Conservation (phyloP, 2,797 vertebrate genomes). For the Scleropages formosus region DNA sequence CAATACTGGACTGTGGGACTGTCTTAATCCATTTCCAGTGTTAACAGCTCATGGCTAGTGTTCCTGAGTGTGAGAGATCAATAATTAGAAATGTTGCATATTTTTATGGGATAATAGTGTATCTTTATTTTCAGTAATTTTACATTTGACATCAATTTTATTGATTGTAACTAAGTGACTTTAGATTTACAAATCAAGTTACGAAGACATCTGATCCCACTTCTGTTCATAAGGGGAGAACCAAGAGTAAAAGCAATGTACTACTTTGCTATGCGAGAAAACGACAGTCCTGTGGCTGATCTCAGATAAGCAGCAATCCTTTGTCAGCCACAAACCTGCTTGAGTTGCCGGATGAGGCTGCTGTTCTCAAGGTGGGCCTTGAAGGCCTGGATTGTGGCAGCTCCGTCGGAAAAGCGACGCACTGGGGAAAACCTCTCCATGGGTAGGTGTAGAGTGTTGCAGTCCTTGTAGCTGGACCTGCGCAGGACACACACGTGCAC, state of each 20-base stretch:
- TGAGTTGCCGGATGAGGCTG: constrained; percentile 91
- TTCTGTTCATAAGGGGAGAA: no score
- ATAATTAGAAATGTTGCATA: neutral
- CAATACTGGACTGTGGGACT: neutral
- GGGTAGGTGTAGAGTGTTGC: constrained; percentile 95
- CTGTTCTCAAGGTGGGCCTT: constrained; percentile 96
- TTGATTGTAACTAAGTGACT: no score
- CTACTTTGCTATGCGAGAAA: no score
- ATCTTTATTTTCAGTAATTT: no score
- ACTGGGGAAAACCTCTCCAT: constrained; percentile 98
- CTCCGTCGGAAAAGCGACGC: constrained; percentile 93
- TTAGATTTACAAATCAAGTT: no score
- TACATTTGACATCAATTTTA: no score
- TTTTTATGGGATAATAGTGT: neutral
- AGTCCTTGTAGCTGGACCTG: constrained; percentile 97
- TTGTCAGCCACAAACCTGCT: constrained; percentile 75
- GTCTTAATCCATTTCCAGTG: neutral
- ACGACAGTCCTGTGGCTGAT: neutral
- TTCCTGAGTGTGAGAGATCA: neutral
- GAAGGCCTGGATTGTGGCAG: constrained; percentile 95
- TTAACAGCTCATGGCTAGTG: neutral
- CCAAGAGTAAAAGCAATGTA: no score
- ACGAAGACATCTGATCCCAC: no score
- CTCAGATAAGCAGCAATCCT: neutral
- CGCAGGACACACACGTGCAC: constrained; percentile 29